phyloP scores from a whole-genome alignment of 1,140 invertebrate genomes.

The Argopecten irradians region DNA sequence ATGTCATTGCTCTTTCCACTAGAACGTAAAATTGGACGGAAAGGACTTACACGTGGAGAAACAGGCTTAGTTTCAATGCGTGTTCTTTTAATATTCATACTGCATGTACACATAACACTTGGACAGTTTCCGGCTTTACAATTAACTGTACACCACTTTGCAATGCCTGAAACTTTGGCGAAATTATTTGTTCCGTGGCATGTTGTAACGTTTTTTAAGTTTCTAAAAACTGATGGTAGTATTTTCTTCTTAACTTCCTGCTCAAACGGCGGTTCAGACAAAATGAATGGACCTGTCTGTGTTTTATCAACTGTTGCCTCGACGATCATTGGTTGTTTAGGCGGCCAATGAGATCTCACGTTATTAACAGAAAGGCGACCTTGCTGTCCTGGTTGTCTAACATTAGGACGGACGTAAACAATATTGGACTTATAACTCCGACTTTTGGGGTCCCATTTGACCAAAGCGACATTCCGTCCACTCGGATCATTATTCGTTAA shows the following conservation, averaged over 20 bases:
- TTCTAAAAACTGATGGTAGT: background rate
- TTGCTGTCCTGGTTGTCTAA: background rate
- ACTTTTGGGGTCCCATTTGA: conserved; percentile 42
- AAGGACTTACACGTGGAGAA: background rate
- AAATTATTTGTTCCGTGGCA: conserved; percentile 39
- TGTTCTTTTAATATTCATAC: background rate
- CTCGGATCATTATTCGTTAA: background rate
- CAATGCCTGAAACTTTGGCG: conserved; percentile 38
- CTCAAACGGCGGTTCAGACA: conserved; percentile 36
- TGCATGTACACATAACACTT: conserved; percentile 39
- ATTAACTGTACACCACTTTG: conserved; percentile 42
- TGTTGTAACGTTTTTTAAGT: conserved; percentile 28
- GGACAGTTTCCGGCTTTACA: conserved; percentile 49
- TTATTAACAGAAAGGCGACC: background rate
- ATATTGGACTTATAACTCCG: background rate
- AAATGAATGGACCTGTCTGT: conserved; percentile 29
- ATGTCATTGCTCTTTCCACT: background rate
- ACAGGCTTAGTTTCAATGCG: background rate
- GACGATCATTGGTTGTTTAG: conserved; percentile 37
- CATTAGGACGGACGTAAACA: conserved; percentile 29
- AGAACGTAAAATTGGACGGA: background rate
- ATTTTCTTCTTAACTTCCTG: conserved; percentile 27
- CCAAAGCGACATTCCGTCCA: conserved; percentile 26
- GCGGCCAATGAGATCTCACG: conserved; percentile 36
- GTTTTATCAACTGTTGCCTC: conserved; percentile 30